A percentile compares a stretch with the other conserved stretches of the same genome.
Evolutionary conservation across 2,797 vertebrate genomes (phyloP).

Genomic region (Labeo calbasu): DNA sequence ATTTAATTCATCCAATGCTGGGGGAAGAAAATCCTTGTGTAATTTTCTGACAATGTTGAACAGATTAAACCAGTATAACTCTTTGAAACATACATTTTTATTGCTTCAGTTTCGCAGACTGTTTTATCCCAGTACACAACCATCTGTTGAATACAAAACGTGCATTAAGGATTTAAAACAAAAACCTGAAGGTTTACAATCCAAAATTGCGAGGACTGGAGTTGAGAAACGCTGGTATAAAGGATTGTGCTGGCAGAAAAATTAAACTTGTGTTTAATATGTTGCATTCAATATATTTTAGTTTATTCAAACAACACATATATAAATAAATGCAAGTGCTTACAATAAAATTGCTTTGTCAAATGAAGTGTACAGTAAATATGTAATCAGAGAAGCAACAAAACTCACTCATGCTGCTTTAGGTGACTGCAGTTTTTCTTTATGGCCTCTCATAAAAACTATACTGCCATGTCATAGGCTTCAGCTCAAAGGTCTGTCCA

Average conservation of each 20-base stretch:
- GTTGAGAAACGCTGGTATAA: too few relatives aligned
- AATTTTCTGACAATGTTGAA: not conserved
- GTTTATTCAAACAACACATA: not conserved
- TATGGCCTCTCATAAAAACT: not conserved
- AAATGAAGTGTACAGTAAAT: too few relatives aligned
- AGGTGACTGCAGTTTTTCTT: not conserved
- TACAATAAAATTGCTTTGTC: too few relatives aligned
- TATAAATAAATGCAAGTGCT: too few relatives aligned
- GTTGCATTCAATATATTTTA: not conserved
- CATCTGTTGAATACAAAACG: not conserved
- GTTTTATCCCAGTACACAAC: not conserved
- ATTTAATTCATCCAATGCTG: conserved; percentile 1
- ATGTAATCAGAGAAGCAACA: too few relatives aligned
- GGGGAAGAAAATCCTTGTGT: not conserved
- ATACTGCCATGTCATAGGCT: not conserved
- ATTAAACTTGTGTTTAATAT: not conserved
- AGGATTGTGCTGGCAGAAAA: not conserved
- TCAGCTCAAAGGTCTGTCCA: not conserved
- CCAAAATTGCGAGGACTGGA: too few relatives aligned
- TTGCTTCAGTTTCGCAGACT: too few relatives aligned
- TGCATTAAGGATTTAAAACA: not conserved
- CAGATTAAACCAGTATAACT: not conserved
- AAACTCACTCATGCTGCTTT: too few relatives aligned
- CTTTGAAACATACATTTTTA: not conserved
- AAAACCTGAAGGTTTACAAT: too few relatives aligned